Base-by-base conservation (phyloP, 2,113 vertebrate species). In the Chaenogobius annularis region DNA sequence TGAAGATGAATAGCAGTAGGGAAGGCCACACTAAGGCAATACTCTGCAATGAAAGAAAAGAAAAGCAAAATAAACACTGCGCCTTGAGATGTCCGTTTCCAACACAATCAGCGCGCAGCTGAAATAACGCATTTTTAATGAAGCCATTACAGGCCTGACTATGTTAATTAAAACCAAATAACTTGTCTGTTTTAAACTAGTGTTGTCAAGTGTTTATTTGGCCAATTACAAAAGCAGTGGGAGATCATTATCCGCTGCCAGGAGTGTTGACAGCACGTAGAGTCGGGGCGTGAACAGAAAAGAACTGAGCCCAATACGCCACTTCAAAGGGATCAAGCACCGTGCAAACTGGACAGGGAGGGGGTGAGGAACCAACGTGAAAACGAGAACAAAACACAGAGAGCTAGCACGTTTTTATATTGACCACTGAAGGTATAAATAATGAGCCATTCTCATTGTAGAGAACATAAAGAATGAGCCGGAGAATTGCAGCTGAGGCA, bases 141-240 rank as follows among this genome's bases (percentile, higher is more conserved):
- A 92, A 92, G 91, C 86, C 89, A 92, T 94, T 94, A 92, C 91
- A 89, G 85, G 87, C 78, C 83, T 88, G 82, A 80, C 85, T 88
- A 88, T 84, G 92, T 93, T 93, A 94, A 94, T 94, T 93, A 94
- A 93, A 94, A 92, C 86, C 90, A 93, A 92, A 93, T 92, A 92
- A 90, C 91, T 92, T 89, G 90, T 90, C 90, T 91, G 90, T 92
- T 91, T 91, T 87, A 91, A 91, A 92, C 94, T 94, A 91, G 92
- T 94, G 95, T 96, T 96, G 95, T 92, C 91, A 92, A 93, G 93
- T 95, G 96, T 95, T 98, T 96, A 95, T 96, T 96, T 96, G 94
- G 92, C 95, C 96, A 97, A 97, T 98, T 98, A 98, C 95, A 94
- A 94, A 96, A 98, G 92, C 97, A 95, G 96, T 96, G 95, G 96